Conservation (phyloP, 2,888 invertebrate genomes). For the Halictus quadricinctus region DNA sequence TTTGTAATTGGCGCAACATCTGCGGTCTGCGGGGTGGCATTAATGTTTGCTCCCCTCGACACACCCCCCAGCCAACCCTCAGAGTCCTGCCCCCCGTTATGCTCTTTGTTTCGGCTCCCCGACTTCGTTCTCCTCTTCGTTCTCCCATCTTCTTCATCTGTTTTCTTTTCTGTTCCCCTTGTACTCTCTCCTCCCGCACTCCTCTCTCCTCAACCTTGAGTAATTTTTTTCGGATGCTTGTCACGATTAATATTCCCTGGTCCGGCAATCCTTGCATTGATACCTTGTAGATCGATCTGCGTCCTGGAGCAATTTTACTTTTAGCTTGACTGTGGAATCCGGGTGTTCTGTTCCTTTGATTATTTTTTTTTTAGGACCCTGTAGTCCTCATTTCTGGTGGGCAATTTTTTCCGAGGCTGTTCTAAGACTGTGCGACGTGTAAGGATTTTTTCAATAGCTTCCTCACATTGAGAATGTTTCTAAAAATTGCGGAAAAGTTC, state of each 20-base stretch:
- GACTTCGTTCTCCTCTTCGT: slow-evolving; percentile 8
- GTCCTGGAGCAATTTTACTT: neutral
- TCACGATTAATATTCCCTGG: neutral
- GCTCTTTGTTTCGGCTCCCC: slow-evolving; percentile 15
- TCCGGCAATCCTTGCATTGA: neutral
- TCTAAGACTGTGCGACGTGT: too few species aligned
- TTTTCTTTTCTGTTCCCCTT: neutral
- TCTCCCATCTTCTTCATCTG: neutral
- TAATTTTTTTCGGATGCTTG: neutral
- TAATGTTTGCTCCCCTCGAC: slow-evolving; percentile 79
- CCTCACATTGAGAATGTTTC: neutral
- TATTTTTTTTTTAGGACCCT: neutral
- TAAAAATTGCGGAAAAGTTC: neutral
- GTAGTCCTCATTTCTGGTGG: neutral
- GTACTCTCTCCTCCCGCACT: neutral
- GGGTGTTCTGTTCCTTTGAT: neutral
- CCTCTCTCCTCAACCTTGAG: neutral
- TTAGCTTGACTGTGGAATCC: neutral
- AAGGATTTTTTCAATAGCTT: neutral
- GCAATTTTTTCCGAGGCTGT: too few species aligned
- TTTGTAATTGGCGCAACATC: slow-evolving; percentile 82
- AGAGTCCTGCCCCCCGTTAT: slow-evolving; percentile 15
- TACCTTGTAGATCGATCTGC: neutral
- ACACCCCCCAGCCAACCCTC: slow-evolving; percentile 12
- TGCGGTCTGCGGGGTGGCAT: slow-evolving; percentile 81